Evolutionary conservation across 2,888 invertebrate genomes (phyloP), one percentile per base, ranked within the genome.

Genomic region (Oeneis ivallda): DNA sequence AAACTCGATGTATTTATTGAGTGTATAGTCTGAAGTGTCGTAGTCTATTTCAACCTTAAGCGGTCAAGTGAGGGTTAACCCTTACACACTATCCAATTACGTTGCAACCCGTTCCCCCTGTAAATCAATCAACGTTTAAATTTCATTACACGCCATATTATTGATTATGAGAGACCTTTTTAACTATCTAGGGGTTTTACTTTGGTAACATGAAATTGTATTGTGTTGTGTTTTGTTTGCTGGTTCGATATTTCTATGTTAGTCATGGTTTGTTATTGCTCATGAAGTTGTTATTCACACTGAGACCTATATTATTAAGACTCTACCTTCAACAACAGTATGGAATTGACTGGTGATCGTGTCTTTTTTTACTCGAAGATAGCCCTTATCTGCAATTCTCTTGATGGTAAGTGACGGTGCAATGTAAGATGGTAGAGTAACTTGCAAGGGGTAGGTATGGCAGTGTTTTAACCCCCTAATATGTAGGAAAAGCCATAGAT

Each of bases 71-170:
- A 15, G 15, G 17, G 19, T 56, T 11, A 56, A 50, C 49, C 60
- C 50, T 69, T 59, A 70, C 62, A 67, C 64, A 43, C 64, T 68
- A 67, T 60, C 64, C 61, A 67, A 70, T 70, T 70, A 71, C 67
- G 66, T 60, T 65, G 62, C 64, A 65, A 63, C 64, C 54, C 65
- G 64, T 57, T 71, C 66, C 64, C 61, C 62, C 64, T 62, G 62
- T 54, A 59, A 67, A 72, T 71, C 64, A 65, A 65, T 58, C 53
- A 58, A 58, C 45, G 52, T 64, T 63, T 60, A 37, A 65, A 65
- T 70, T 70, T 68, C 50, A 62, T 65, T 69, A 69, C 34, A 59
- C 62, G 60, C 49, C 60, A 57, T 60, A 70, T 70, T 60, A 70
- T 70, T 59, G 61, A 61, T 66, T 64, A 53, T 52, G 68, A 53